Base-by-base conservation (phyloP, 2,888 invertebrate genomes). In the Caenorhabditis parvicauda region DNA sequence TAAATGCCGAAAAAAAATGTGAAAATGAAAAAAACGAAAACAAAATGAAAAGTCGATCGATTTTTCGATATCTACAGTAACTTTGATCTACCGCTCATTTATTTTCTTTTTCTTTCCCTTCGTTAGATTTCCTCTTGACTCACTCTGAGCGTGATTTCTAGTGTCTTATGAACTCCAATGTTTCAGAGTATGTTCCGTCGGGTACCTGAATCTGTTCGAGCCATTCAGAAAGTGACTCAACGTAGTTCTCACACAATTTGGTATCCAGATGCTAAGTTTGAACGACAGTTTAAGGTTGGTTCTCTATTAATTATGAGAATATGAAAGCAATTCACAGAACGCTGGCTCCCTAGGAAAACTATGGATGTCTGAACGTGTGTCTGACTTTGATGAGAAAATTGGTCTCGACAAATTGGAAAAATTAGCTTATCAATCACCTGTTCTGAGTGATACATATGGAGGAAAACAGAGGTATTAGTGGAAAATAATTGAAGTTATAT, bases 221-320 rank as follows among this genome's bases (percentile, higher is more conserved):
- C 9, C 44, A 56, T 1, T n/a, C 47, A 12, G 39, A 47, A 5
- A 49, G 56, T n/a, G n/a, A n/a, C n/a, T n/a, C 21, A 56, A 35
- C 66, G 75, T 32, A 48, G 68, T 37, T 75, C 75, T 17, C 75
- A 75, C 59, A 74, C 74, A 29, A 73, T 75, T 39, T 79, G 79
- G 79, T 76, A 74, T 58, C 79, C 79, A 3, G 79, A 79, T 60
- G 79, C 79, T 14, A 73, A 77, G 52, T 79, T 80, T 54, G 71
- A 74, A 45, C 59, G 79, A n/a, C 67, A 74, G 47, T 79, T 75
- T 53, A 77, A 76, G 67, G 79, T 76, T 28, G 28, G 46, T 0
- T 6, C 19, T 12, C 9, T 1, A 1, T 1, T 19, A n/a, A 19
- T 41, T n/a, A 19, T 17, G 41, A 14, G 19, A 41, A 41, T 41